These are phyloP conservation scores for Temnothorax curvispinosus DNA, from an alignment of 1,140 invertebrate species.

Conservation along the genomic window DNA sequence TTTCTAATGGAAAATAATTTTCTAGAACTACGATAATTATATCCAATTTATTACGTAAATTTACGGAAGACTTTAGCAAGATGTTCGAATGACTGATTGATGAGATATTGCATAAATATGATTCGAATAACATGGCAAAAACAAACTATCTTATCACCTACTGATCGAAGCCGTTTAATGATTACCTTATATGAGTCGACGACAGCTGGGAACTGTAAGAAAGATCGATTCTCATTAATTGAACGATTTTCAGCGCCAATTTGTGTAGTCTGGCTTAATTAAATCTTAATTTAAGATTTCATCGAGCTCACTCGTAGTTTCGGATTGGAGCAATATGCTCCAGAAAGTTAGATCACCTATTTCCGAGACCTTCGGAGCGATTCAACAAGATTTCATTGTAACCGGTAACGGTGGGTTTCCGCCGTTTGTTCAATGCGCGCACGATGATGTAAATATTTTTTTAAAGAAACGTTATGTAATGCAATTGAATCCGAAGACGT, in stretches of 20 bases:
- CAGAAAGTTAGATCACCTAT: constrained; percentile 43
- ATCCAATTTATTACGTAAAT: background rate
- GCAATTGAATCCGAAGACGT: constrained; percentile 18
- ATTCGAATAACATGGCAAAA: background rate
- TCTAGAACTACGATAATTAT: background rate
- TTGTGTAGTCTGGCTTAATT: background rate
- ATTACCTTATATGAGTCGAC: background rate
- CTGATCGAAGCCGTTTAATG: background rate
- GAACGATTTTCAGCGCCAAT: constrained; percentile 41
- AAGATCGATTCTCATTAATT: constrained; percentile 28
- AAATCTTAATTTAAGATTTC: constrained; percentile 10
- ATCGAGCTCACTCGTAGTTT: background rate
- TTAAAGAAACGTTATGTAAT: constrained; percentile 28
- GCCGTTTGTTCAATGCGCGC: constrained; percentile 18
- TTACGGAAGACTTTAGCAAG: background rate
- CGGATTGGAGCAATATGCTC: constrained; percentile 4
- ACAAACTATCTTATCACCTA: background rate
- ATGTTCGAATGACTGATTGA: background rate
- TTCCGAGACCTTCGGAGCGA: constrained; percentile 54
- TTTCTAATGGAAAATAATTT: background rate
- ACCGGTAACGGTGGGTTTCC: constrained; percentile 55
- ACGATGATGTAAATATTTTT: constrained; percentile 20
- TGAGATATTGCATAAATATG: background rate
- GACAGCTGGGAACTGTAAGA: background rate
- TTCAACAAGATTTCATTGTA: constrained; percentile 25